Conservation (phyloP, 2,888 invertebrate species). For the Pheosia gnoma region DNA sequence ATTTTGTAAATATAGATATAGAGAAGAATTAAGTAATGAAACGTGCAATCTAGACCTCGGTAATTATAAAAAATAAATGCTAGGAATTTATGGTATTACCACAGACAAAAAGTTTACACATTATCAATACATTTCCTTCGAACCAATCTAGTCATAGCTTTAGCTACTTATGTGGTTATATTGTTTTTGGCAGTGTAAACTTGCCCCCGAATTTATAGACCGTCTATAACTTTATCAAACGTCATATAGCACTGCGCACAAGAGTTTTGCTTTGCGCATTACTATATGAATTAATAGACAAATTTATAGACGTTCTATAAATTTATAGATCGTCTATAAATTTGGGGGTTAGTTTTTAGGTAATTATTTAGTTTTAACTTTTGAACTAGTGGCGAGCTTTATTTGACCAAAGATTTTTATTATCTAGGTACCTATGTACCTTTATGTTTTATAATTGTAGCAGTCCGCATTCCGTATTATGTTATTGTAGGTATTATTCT, state of each 20-base stretch:
- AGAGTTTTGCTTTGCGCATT: no score
- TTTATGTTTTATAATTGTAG: slow-evolving; percentile 11
- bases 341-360: no score
- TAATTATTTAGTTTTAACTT: slow-evolving; percentile 22
- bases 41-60: slow-evolving; percentile 79
- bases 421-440: neutral
- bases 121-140: slow-evolving; percentile 47
- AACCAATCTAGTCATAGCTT: slow-evolving; percentile 63
- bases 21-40: slow-evolving; percentile 52
- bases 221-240: no score
- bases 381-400: slow-evolving; percentile 11
- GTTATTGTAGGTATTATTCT: neutral
- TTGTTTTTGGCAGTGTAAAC: slow-evolving; percentile 17
- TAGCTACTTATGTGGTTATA: slow-evolving; percentile 36
- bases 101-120: slow-evolving; percentile 46
- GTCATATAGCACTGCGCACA: no score
- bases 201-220: no score
- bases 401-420: neutral
- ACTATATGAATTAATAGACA: no score
- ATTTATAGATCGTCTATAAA: no score
- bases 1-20: slow-evolving; percentile 79
- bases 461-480: neutral
- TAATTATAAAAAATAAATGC: slow-evolving; percentile 63
- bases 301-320: no score
- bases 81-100: slow-evolving; percentile 59